Base-by-base conservation (phyloP, 2,888 invertebrate genomes). In the Dynastes tityus region DNA sequence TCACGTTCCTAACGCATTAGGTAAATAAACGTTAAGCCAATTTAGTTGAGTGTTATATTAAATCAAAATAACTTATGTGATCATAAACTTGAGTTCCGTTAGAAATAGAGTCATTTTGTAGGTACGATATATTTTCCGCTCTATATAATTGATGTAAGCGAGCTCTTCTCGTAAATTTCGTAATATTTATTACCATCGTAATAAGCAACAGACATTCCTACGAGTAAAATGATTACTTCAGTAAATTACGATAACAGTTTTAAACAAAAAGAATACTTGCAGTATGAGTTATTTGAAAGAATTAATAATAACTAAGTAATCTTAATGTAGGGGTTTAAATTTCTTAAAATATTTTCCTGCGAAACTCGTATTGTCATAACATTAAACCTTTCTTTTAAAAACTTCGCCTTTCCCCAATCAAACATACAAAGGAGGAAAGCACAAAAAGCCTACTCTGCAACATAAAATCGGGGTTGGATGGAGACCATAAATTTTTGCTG, bases 401-500 rank as follows among this genome's bases (percentile, higher is more conserved):
- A 40, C 40, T 16, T 64, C 32, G 37, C 40, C n/a, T 40, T 64
- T n/a, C 40, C 13, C 40, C 64, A n/a, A 64, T 32, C 16, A 29
- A 4, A 22, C 27, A 2, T 27, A 51, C 68, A 51, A 68, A 68
- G 16, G 65, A 27, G 32, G 27, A 51, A 29, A 68, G 53, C 27
- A 51, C 68, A 68, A 73, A 70, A 73, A 73, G 73, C 73, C 58
- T 73, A 61, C 40, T 73, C 73, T 58, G 73, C 73, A 58, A 37
- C 73, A 73, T 73, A 73, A 73, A 73, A 73, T 8, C 73, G 64
- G 63, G 75, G 65, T 68, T 78, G 78, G 65, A 74, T 78, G 78
- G 81, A 80, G 81, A 80, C 81, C 77, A 79, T 84, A 84, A 84
- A 84, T 83, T 83, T 84, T 83, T 81, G 84, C 84, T 84, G 84